These are phyloP conservation scores for Pipra filicauda DNA, from an alignment of 2,113 vertebrate species.

Conservation along the genomic window DNA sequence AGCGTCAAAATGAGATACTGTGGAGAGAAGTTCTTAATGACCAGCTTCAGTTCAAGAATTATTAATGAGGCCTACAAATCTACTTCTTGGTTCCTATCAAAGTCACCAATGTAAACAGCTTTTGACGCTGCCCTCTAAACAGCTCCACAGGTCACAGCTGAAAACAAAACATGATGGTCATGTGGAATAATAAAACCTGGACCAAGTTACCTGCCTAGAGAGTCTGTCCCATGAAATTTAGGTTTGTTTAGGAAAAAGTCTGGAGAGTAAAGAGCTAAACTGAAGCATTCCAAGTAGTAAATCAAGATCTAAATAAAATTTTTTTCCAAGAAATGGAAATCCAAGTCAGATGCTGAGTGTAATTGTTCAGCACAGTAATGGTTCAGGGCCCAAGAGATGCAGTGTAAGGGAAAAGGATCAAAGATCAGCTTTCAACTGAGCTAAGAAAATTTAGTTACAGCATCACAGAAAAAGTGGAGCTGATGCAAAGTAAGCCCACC, in stretches of 20 bases:
- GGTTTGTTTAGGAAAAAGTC: not conserved
- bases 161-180: not conserved
- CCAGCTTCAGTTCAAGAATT: not conserved
- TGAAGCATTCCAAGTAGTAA: not conserved
- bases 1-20: not conserved
- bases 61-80: not conserved
- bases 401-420: not conserved
- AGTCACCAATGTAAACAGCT: not conserved
- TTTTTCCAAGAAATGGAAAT: not conserved
- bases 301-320: not conserved
- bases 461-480: not conserved
- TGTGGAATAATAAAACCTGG: not conserved
- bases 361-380: not conserved
- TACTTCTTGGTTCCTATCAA: not conserved
- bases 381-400: not conserved
- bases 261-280: not conserved
- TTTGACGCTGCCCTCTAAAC: not conserved
- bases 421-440: not conserved
- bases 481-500: not conserved
- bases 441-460: not conserved
- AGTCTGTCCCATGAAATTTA: not conserved
- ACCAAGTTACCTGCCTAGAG: not conserved
- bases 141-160: not conserved
- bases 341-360: not conserved
- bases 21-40: not conserved